These are phyloP conservation scores for Euclidia mi DNA, from an alignment of 2,888 invertebrate species.

Conservation along the genomic window DNA sequence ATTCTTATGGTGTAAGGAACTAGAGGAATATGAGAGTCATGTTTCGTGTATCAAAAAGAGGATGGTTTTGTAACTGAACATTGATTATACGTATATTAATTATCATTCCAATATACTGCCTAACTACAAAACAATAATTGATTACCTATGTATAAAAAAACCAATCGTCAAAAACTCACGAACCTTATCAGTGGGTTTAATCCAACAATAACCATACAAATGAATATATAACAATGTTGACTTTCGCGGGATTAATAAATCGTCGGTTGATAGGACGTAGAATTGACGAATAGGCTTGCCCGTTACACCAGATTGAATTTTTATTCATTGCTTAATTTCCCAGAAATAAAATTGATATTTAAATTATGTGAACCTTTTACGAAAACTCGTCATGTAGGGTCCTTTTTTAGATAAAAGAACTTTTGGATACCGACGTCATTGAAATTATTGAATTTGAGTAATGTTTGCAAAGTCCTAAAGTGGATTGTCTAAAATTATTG, in stretches of 20 bases:
- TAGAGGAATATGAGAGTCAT: too few relatives aligned
- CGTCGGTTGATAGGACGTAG: slow-evolving; percentile 27
- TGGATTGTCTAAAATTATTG: too few relatives aligned
- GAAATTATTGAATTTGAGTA: too few relatives aligned
- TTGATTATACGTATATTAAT: too few relatives aligned
- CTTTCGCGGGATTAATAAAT: slow-evolving; percentile 41
- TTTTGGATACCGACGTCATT: slow-evolving; percentile 25
- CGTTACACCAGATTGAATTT: slow-evolving; percentile 31
- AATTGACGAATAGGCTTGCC: slow-evolving; percentile 35
- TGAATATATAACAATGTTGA: slow-evolving; percentile 19
- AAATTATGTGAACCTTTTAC: slow-evolving; percentile 31
- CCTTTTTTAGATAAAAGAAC: slow-evolving; percentile 40
- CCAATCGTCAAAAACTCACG: slow-evolving; percentile 14
- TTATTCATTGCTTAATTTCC: slow-evolving; percentile 36
- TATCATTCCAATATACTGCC: too few relatives aligned
- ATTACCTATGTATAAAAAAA: too few relatives aligned
- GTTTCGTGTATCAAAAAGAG: too few relatives aligned
- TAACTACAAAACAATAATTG: too few relatives aligned
- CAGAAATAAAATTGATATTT: slow-evolving; percentile 35
- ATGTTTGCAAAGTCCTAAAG: too few relatives aligned
- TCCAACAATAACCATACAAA: slow-evolving; percentile 10
- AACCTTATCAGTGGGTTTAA: slow-evolving; percentile 32
- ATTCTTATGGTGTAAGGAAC: too few relatives aligned
- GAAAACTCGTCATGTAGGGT: slow-evolving; percentile 24
- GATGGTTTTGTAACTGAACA: too few relatives aligned